Conservation (phyloP, 2,888 invertebrate species). For the Drosophila melanocephala region DNA sequence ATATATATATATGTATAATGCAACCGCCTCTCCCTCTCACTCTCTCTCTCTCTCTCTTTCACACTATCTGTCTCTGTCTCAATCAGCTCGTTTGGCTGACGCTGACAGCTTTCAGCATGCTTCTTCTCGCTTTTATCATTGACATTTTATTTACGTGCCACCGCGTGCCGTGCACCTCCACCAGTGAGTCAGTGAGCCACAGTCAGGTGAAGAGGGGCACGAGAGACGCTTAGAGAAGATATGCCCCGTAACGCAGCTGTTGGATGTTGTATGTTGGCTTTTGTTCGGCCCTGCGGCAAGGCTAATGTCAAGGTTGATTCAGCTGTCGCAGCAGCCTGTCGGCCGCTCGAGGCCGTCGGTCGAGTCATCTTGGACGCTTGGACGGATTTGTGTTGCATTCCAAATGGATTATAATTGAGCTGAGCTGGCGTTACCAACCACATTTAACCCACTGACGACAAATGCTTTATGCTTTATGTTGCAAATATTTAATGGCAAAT, state of each 20-base stretch:
- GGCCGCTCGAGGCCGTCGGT: constrained; percentile 42
- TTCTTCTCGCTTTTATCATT: constrained; percentile 60
- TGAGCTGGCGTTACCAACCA: constrained; percentile 35
- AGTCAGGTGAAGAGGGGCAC: constrained; percentile 5
- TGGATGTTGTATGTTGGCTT: constrained; percentile 42
- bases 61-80: constrained; percentile 48
- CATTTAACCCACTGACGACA: constrained; percentile 36
- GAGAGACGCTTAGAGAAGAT: constrained; percentile 34
- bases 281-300: constrained; percentile 64
- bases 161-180: constrained; percentile 1
- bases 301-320: constrained; percentile 74
- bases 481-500: neutral
- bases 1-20: constrained; percentile 12
- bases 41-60: neutral
- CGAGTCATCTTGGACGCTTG: constrained; percentile 36
- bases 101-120: constrained; percentile 51
- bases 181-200: constrained; percentile 52
- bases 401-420: constrained; percentile 68
- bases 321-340: constrained; percentile 41
- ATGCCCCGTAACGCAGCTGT: constrained; percentile 8
- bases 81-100: constrained; percentile 56
- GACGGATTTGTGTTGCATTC: constrained; percentile 63
- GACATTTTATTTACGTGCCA: constrained; percentile 66
- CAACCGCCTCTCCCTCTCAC: neutral
- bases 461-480: neutral